A percentile compares a stretch with the other conserved stretches of the same genome.
phyloP scores from a whole-genome alignment of 2,797 vertebrate genomes.

The Lithobates pipiens region DNA sequence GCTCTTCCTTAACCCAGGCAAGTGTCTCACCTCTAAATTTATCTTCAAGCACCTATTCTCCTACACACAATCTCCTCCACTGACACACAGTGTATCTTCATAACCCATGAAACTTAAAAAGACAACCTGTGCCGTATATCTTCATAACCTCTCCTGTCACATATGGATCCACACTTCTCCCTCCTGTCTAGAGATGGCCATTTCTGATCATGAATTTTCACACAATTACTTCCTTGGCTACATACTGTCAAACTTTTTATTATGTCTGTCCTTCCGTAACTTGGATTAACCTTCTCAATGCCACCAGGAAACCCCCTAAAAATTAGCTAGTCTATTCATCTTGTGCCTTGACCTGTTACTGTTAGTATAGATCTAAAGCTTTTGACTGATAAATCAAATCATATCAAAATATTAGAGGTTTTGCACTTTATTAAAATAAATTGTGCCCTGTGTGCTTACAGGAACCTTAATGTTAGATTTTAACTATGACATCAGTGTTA shows the following conservation, averaged over 20 bases:
- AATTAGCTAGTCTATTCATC: background rate
- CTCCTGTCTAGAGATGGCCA: conserved; percentile 33
- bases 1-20: conserved; percentile 59
- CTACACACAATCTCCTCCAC: conserved; percentile 56
- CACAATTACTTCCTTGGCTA: conserved; percentile 38
- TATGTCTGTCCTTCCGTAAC: conserved; percentile 12
- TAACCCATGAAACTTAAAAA: conserved; percentile 60
- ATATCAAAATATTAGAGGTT: background rate
- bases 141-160: conserved; percentile 56
- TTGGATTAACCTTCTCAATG: conserved; percentile 33
- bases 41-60: conserved; percentile 51
- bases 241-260: conserved; percentile 33
- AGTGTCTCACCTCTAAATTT: conserved; percentile 56
- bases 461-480: too few species aligned
- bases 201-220: conserved; percentile 55
- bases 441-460: background rate
- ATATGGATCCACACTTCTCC: conserved; percentile 23
- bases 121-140: conserved; percentile 56
- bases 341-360: background rate
- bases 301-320: conserved; percentile 14
- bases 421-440: background rate
- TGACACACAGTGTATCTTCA: conserved; percentile 61
- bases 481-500: too few species aligned
- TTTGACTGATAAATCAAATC: background rate
- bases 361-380: background rate